These are phyloP conservation scores for Micrasema longulum DNA, from an alignment of 1,140 invertebrate species.

Conservation along the genomic window DNA sequence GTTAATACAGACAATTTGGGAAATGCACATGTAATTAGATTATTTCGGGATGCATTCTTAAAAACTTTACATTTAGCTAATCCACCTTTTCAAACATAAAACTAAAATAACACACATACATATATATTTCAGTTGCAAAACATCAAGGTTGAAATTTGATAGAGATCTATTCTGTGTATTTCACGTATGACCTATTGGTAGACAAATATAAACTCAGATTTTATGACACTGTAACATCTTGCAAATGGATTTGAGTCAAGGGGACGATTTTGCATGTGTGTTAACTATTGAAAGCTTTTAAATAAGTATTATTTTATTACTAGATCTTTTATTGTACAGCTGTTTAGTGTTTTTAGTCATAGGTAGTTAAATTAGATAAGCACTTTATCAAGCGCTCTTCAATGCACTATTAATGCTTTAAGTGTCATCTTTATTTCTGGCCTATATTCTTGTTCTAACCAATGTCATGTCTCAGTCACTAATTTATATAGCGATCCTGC, in stretches of 20 bases:
- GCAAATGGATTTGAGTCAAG: conserved; percentile 17
- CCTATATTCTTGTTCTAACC: conserved; percentile 23
- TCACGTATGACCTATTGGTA: conserved; percentile 12
- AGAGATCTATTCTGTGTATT: too few relatives aligned
- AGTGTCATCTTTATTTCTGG: neutral
- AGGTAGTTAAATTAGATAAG: conserved; percentile 18
- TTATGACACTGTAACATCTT: neutral
- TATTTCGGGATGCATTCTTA: too few relatives aligned
- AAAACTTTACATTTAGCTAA: too few relatives aligned
- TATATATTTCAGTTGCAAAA: too few relatives aligned
- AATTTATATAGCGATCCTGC: too few relatives aligned
- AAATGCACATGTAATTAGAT: too few relatives aligned
- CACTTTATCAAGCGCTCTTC: conserved; percentile 10
- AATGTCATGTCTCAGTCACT: conserved; percentile 10
- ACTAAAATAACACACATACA: too few relatives aligned
- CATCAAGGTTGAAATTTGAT: too few relatives aligned
- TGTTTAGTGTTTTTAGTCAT: conserved; percentile 2
- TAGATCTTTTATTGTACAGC: conserved; percentile 1
- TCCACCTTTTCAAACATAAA: too few relatives aligned
- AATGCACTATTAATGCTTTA: conserved; percentile 3
- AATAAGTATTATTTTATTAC: conserved; percentile 6
- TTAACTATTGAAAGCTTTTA: neutral
- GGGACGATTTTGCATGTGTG: conserved; percentile 4
- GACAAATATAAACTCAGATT: conserved; percentile 18
- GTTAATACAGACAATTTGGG: too few relatives aligned